phyloP scores from a whole-genome alignment of 2,113 vertebrate genomes.

The Psittacula cyanocephala region DNA sequence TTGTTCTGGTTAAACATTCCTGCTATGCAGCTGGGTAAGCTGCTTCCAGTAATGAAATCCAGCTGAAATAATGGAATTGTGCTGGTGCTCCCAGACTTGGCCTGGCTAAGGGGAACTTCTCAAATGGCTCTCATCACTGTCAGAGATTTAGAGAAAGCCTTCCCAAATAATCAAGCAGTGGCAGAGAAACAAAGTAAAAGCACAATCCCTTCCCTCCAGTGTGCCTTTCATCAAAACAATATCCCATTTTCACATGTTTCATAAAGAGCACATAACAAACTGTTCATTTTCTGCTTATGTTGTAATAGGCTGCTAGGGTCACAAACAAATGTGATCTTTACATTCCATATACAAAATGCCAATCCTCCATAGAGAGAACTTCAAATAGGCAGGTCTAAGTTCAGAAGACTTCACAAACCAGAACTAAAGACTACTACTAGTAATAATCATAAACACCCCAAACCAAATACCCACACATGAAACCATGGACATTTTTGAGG shows the following conservation, averaged over 20 bases:
- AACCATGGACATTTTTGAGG: background rate
- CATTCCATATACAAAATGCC: background rate
- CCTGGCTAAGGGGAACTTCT: background rate
- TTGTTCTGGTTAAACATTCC: conserved; percentile 59
- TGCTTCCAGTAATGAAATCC: background rate
- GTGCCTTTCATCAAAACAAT: background rate
- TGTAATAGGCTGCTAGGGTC: background rate
- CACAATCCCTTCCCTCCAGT: background rate
- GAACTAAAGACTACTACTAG: background rate
- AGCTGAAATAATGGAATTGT: conserved; percentile 12
- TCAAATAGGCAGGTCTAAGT: background rate
- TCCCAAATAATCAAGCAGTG: background rate
- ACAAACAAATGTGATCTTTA: background rate
- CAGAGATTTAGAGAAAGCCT: background rate
- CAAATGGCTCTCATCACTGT: background rate
- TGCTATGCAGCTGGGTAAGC: conserved; percentile 2
- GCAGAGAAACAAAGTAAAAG: background rate
- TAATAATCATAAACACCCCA: background rate
- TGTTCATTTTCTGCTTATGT: background rate
- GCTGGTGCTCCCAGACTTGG: background rate
- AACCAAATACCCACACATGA: background rate
- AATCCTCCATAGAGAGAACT: background rate
- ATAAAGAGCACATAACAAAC: background rate
- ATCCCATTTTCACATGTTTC: background rate
- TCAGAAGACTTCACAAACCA: background rate